phyloP scores from a whole-genome alignment of 2,888 invertebrate genomes.

The Volucella inflata region DNA sequence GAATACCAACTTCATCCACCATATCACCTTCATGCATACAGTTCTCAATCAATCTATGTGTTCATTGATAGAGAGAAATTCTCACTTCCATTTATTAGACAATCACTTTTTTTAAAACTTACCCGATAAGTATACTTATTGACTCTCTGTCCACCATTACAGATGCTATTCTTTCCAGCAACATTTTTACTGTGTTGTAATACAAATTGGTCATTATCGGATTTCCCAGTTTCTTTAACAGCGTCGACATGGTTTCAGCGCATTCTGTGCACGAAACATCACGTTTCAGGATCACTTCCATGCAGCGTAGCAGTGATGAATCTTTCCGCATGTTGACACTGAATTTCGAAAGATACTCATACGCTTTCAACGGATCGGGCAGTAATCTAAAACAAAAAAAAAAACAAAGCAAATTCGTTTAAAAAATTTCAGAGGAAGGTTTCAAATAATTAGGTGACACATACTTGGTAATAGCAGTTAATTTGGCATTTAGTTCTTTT shows the following conservation, averaged over 20 bases:
- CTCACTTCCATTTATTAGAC: neutral
- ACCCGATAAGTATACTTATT: conserved; percentile 88
- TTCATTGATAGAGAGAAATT: neutral
- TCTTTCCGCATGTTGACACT: conserved; percentile 91
- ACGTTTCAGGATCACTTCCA: conserved; percentile 94
- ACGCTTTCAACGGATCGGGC: conserved; percentile 96
- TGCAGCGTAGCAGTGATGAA: conserved; percentile 88
- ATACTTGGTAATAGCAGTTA: conserved; percentile 83
- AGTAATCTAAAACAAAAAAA: conserved; percentile 86
- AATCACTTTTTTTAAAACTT: conserved; percentile 79
- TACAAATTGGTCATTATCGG: conserved; percentile 97
- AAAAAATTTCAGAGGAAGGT: conserved; percentile 1
- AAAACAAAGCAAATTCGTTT: conserved; percentile 22
- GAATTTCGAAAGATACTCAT: conserved; percentile 93
- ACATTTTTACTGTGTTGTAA: conserved; percentile 97
- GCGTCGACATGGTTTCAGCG: conserved; percentile 92
- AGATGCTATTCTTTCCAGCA: conserved; percentile 96
- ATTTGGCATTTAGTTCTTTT: conserved; percentile 89
- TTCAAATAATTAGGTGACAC: neutral
- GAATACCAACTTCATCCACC: conserved; percentile 91
- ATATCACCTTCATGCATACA: conserved; percentile 89
- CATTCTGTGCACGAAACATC: conserved; percentile 97
- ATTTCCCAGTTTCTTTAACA: conserved; percentile 96
- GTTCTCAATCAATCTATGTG: conserved; percentile 85
- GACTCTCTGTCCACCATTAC: conserved; percentile 98